Conservation (phyloP, 2,797 vertebrate species). For the Malacoraja senta region DNA sequence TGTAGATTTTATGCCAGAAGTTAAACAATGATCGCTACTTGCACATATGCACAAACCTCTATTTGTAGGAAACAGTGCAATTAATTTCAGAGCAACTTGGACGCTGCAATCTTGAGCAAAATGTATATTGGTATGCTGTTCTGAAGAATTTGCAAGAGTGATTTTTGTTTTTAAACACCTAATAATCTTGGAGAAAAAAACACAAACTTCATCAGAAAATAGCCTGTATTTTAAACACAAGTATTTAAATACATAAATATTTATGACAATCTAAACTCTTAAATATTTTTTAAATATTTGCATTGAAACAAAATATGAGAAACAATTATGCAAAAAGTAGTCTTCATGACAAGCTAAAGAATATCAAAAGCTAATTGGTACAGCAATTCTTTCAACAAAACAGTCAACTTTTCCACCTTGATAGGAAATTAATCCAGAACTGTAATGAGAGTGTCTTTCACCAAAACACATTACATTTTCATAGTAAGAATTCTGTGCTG, state of each 20-base stretch:
- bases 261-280: constrained; percentile 1
- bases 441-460: neutral
- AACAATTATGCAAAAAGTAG: neutral
- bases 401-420: neutral
- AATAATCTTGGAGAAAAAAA: neutral
- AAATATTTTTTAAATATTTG: constrained; percentile 13
- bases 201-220: constrained; percentile 11
- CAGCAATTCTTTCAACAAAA: neutral
- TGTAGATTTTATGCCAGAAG: neutral
- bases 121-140: neutral
- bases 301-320: neutral
- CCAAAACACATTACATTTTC: neutral
- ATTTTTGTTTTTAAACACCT: neutral
- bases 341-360: neutral
- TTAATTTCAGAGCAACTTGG: neutral
- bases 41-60: neutral
- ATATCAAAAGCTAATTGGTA: neutral
- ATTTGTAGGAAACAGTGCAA: neutral
- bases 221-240: constrained; percentile 23
- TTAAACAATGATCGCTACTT: neutral
- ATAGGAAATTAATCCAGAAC: neutral
- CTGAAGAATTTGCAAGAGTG: neutral
- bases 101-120: neutral
- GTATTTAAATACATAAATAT: neutral
- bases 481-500: neutral